Evolutionary conservation across 1,140 invertebrate genomes (phyloP).

Genomic region (Streblospio benedicti): DNA sequence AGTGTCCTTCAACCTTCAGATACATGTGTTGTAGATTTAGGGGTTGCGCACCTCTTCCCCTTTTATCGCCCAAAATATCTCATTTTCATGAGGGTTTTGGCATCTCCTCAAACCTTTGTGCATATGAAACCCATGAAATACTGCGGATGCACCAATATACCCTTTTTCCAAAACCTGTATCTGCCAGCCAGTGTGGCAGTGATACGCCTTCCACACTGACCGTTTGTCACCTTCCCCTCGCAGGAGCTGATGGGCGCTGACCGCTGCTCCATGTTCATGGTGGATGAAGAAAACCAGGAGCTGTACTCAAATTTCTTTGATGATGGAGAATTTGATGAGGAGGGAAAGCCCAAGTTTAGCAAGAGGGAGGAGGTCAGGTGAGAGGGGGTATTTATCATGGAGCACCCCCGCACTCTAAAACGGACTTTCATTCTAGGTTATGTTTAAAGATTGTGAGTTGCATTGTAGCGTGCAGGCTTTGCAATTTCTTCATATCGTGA

Average conservation of each 20-base stretch:
- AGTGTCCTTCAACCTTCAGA: too few species aligned
- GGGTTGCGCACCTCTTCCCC: too few species aligned
- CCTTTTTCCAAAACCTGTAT: not conserved
- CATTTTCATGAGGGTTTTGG: too few species aligned
- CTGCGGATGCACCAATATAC: not conserved
- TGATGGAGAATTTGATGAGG: conserved; percentile 35
- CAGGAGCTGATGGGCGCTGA: conserved; percentile 65
- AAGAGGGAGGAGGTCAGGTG: conserved; percentile 3
- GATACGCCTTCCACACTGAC: too few species aligned
- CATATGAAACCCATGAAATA: not conserved
- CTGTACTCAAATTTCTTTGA: conserved; percentile 76
- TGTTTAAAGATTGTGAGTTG: not conserved
- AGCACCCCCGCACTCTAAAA: not conserved
- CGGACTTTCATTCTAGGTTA: too few species aligned
- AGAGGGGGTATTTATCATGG: not conserved
- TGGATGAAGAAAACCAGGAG: conserved; percentile 62
- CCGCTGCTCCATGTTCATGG: conserved; percentile 66
- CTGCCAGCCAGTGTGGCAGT: too few species aligned
- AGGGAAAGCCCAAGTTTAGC: not conserved
- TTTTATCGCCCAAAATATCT: too few species aligned
- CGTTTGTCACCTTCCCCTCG: too few species aligned
- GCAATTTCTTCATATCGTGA: not conserved
- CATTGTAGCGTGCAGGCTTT: not conserved
- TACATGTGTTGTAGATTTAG: too few species aligned
- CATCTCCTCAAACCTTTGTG: not conserved